Evolutionary conservation across 1,140 invertebrate genomes (phyloP).

Genomic region (Caerostris darwini): DNA sequence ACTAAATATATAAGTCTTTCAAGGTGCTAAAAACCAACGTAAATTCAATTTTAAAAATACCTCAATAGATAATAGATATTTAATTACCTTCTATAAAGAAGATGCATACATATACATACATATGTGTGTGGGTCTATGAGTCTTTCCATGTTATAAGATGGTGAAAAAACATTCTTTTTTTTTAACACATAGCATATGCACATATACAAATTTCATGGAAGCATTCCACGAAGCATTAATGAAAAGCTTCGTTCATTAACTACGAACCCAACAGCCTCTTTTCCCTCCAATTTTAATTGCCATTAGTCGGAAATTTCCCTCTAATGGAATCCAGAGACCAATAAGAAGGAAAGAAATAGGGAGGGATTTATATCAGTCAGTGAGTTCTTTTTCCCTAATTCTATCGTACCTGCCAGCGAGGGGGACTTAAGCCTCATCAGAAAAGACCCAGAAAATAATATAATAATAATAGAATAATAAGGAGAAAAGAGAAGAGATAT

Average conservation of each 20-base stretch:
- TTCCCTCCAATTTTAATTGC: slow-evolving; percentile 20
- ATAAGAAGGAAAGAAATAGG: background rate
- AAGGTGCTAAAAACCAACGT: too few relatives aligned
- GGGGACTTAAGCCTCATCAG: slow-evolving; percentile 61
- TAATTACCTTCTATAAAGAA: too few relatives aligned
- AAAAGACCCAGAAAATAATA: slow-evolving; percentile 51
- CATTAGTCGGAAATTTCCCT: background rate
- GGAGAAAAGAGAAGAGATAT: slow-evolving; percentile 10
- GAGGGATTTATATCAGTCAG: slow-evolving; percentile 48
- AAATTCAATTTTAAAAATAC: too few relatives aligned
- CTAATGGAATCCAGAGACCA: slow-evolving; percentile 5
- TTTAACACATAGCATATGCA: too few relatives aligned
- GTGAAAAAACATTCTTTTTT: too few relatives aligned
- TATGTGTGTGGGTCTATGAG: too few relatives aligned
- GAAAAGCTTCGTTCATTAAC: slow-evolving; percentile 15
- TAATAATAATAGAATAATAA: slow-evolving; percentile 51
- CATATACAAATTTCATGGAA: too few relatives aligned
- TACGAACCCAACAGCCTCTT: background rate
- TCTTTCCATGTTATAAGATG: too few relatives aligned
- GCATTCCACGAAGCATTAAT: background rate
- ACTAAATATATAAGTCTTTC: too few relatives aligned
- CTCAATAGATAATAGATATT: too few relatives aligned
- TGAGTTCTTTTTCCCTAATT: slow-evolving; percentile 50
- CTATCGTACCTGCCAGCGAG: slow-evolving; percentile 44
- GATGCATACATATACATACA: too few relatives aligned